Base-by-base conservation (phyloP, 2,797 vertebrate species). In the Halcyon badia region DNA sequence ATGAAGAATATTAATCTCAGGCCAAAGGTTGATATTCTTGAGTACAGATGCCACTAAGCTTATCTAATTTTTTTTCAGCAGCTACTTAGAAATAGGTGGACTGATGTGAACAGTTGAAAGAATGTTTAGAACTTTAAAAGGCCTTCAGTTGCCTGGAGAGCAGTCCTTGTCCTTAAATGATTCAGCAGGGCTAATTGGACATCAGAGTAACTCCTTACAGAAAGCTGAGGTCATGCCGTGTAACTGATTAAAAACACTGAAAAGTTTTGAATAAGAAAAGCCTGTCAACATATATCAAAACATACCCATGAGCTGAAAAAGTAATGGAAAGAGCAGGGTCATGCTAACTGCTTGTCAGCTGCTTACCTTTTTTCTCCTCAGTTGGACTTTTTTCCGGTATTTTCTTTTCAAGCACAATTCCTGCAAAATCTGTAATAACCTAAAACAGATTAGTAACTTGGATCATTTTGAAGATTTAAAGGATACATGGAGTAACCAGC, bases 341-440 rank as follows among this genome's bases (percentile, higher is more conserved):
- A 86, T 13, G 35, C 26, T 62, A 95, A 72, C 56, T 4, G 2
- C 49, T 54, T 75, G 44, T 35, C 30, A 87, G 39, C 49, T 54
- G 80, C 35, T 87, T 91, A 98, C 98, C 98, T 93, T 94, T 77
- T 35, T 95, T 66, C 35, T 97, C 93, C 44, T 79, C 80, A 0
- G 79, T 1, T 41, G 81, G 8, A 33, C 84, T 95, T 64, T 97
- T 69, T 84, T 97, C 96, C 68, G 91, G 17, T 49, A 80, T 77
- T 14, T 88, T 97, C 89, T 98, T 98, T 84, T 98, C 97, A 71
- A 99, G 95, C 15, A 98, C 97, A 35, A 99, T 98, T 41, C 98
- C 98, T 9, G 99, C 98, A 98, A 99, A 99, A 97, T 98, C 98
- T 49, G 99, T 98, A 98, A 99, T 98, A 57, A 98, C 98, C 99